phyloP scores from a whole-genome alignment of 2,888 invertebrate genomes.

The Tricholauxania praeusta region DNA sequence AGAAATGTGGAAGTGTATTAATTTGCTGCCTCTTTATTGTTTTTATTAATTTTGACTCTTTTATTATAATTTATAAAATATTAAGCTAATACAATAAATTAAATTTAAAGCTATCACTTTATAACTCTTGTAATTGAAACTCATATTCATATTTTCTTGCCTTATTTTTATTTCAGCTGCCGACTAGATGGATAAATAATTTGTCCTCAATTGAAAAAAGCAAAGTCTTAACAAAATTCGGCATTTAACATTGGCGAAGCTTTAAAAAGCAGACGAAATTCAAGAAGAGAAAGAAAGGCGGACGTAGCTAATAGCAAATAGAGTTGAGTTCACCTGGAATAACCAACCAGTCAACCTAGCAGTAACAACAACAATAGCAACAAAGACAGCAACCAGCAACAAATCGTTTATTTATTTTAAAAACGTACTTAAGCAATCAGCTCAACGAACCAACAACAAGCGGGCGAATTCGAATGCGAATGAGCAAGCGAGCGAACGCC shows the following conservation, averaged over 20 bases:
- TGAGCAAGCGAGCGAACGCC: background rate
- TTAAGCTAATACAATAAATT: too few species aligned
- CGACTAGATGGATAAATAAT: conserved; percentile 14
- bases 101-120: too few species aligned
- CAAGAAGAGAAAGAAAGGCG: conserved; percentile 7
- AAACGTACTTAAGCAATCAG: conserved; percentile 39
- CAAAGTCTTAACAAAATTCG: conserved; percentile 20
- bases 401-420: conserved; percentile 36
- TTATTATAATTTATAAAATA: too few species aligned
- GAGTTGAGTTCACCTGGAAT: conserved; percentile 29
- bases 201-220: conserved; percentile 9
- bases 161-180: conserved; percentile 7
- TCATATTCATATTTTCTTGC: background rate
- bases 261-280: background rate
- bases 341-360: conserved; percentile 7
- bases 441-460: conserved; percentile 11
- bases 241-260: conserved; percentile 19
- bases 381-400: conserved; percentile 19
- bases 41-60: too few species aligned
- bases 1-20: too few species aligned
- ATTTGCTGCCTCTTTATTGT: too few species aligned
- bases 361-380: conserved; percentile 19
- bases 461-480: too few species aligned
- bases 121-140: too few species aligned
- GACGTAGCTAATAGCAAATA: conserved; percentile 6